Percentiles rank a stretch among this genome's conserved stretches.
phyloP scores from a whole-genome alignment of 2,888 invertebrate species.

The Stramonita haemastoma region DNA sequence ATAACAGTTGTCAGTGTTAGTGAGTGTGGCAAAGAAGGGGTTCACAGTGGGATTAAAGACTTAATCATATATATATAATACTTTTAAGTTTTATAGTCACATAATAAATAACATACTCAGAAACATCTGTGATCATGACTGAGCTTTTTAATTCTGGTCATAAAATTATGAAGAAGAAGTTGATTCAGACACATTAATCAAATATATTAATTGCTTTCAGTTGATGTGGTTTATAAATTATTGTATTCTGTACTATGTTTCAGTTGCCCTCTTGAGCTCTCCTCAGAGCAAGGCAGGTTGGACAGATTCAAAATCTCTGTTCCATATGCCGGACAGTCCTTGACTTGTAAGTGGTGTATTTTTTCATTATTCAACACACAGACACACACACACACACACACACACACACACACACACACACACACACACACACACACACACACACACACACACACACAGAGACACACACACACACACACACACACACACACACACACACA shows the following conservation, averaged over 20 bases:
- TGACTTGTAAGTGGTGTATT: conserved; percentile 79
- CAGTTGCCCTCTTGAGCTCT: conserved; percentile 32
- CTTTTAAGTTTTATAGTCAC: too few relatives aligned
- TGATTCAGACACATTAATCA: too few relatives aligned
- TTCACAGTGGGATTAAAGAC: too few relatives aligned
- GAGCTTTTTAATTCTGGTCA: too few relatives aligned
- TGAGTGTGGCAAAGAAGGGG: too few relatives aligned
- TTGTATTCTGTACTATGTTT: conserved; percentile 6
- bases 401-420: not conserved
- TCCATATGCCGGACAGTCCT: conserved; percentile 84
- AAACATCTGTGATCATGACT: too few relatives aligned
- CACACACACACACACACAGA: not conserved
- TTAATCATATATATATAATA: too few relatives aligned
- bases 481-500: too few relatives aligned
- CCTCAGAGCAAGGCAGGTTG: conserved; percentile 17
- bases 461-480: too few relatives aligned
- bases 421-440: not conserved
- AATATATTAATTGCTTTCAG: not conserved
- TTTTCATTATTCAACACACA: not conserved
- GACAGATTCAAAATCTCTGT: conserved; percentile 83
- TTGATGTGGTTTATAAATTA: not conserved
- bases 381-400: not conserved
- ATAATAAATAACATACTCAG: too few relatives aligned
- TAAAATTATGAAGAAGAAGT: too few relatives aligned
- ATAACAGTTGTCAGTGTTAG: too few relatives aligned